These are phyloP conservation scores for Eubucco bourcierii DNA, from an alignment of 2,113 vertebrate genomes.

Conservation along the genomic window DNA sequence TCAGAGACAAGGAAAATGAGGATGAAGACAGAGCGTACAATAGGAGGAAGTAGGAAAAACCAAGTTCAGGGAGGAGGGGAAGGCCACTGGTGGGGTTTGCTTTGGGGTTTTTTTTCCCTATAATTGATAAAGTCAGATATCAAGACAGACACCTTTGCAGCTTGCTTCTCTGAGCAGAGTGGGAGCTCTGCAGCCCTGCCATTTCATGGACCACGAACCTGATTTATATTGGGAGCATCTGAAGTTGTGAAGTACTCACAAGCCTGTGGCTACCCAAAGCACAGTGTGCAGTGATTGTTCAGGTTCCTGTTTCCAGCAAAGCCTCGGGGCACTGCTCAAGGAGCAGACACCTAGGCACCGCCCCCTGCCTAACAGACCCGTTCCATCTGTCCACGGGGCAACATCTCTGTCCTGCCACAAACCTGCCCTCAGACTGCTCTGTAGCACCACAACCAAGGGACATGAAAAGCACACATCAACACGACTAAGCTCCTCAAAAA, in stretches of 20 bases:
- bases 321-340: no score
- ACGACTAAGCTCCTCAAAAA: background rate
- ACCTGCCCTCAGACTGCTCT: background rate
- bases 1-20: background rate
- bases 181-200: background rate
- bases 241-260: background rate
- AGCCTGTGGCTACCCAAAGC: background rate
- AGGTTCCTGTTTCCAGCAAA: background rate
- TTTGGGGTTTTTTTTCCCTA: background rate
- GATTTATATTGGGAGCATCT: background rate
- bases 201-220: background rate
- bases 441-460: background rate
- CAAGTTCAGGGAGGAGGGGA: background rate
- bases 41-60: background rate
- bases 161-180: background rate
- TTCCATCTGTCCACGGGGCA: background rate
- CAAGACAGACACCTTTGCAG: background rate
- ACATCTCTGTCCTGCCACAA: background rate
- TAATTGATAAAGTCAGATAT: background rate
- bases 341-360: accelerated
- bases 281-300: background rate
- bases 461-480: background rate
- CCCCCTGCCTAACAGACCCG: background rate
- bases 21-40: background rate
- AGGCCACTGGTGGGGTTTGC: background rate